A percentile compares a stretch with the other conserved stretches of the same genome.
Evolutionary conservation across 2,888 invertebrate species (phyloP).

Genomic region (Antheraea yamamai): DNA sequence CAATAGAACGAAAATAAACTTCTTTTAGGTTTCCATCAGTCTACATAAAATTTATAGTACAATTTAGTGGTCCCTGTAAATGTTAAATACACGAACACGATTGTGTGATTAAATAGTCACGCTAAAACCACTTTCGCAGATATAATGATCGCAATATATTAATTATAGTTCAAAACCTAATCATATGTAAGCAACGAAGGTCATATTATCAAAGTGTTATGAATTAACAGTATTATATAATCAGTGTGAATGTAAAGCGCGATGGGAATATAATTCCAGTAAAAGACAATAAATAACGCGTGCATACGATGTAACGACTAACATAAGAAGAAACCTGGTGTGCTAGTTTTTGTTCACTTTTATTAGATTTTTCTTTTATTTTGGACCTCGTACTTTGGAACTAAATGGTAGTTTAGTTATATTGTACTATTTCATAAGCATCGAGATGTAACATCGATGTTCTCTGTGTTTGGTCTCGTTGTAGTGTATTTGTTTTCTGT

Average conservation of each 20-base stretch:
- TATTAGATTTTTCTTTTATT: no score
- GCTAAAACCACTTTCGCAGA: background rate
- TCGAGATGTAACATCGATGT: background rate
- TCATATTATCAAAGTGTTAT: background rate
- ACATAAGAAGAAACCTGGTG: conserved; percentile 37
- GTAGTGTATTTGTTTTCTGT: conserved; percentile 20
- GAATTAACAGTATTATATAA: conserved; percentile 16
- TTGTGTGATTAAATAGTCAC: no score
- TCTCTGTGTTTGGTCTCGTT: background rate
- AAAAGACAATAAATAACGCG: conserved; percentile 4
- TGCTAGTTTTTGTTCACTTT: conserved; percentile 56
- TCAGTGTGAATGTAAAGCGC: background rate
- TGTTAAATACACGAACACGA: background rate
- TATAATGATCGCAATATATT: background rate
- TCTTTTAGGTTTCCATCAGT: background rate
- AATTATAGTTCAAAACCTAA: background rate
- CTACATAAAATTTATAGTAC: background rate
- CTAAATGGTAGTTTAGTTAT: background rate
- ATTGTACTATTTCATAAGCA: conserved; percentile 1
- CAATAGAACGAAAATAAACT: background rate
- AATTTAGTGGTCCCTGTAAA: background rate
- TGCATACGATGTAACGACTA: conserved; percentile 28
- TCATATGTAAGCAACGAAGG: background rate
- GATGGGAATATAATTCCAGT: background rate
- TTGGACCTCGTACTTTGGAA: no score